Percentiles rank a stretch among this genome's conserved stretches.
These are phyloP conservation scores for Drosophila neonasuta DNA, from an alignment of 2,888 invertebrate species.

Conservation along the genomic window DNA sequence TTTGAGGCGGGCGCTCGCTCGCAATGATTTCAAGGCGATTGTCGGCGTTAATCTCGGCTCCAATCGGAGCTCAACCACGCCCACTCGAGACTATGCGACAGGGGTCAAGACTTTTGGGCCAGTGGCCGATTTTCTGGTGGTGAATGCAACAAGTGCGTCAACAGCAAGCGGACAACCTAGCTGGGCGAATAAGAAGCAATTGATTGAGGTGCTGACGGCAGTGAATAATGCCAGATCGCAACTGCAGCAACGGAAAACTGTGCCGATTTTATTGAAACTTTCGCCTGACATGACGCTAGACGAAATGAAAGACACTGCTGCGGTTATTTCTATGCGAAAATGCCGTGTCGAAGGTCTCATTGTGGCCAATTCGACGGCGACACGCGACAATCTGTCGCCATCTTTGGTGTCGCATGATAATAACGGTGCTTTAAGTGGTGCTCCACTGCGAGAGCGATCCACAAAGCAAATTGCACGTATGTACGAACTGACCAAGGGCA, in stretches of 20 bases:
- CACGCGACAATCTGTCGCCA: neutral
- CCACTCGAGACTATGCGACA: constrained; percentile 89
- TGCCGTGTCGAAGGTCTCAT: constrained; percentile 94
- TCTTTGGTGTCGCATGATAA: constrained; percentile 83
- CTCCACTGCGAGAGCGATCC: constrained; percentile 78
- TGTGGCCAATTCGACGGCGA: constrained; percentile 94
- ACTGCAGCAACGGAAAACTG: constrained; percentile 82
- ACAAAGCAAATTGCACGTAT: constrained; percentile 87
- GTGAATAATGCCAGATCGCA: constrained; percentile 85
- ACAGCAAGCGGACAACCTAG: constrained; percentile 93
- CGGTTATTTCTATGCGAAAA: constrained; percentile 85
- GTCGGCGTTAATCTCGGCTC: constrained; percentile 97
- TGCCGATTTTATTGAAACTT: constrained; percentile 93
- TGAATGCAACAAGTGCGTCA: constrained; percentile 92
- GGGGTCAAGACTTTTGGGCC: constrained; percentile 92
- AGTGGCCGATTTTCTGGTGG: constrained; percentile 96
- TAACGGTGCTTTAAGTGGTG: constrained; percentile 91
- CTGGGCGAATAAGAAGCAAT: constrained; percentile 89
- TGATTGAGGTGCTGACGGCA: constrained; percentile 86
- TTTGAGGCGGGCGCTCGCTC: constrained; percentile 84
- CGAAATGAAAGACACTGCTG: constrained; percentile 91
- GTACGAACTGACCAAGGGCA: constrained; percentile 91
- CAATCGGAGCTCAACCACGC: constrained; percentile 91
- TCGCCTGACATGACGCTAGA: constrained; percentile 92
- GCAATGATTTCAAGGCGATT: constrained; percentile 84